Base-by-base conservation (phyloP, 2,797 vertebrate genomes). In the Distichodus sexfasciatus region DNA sequence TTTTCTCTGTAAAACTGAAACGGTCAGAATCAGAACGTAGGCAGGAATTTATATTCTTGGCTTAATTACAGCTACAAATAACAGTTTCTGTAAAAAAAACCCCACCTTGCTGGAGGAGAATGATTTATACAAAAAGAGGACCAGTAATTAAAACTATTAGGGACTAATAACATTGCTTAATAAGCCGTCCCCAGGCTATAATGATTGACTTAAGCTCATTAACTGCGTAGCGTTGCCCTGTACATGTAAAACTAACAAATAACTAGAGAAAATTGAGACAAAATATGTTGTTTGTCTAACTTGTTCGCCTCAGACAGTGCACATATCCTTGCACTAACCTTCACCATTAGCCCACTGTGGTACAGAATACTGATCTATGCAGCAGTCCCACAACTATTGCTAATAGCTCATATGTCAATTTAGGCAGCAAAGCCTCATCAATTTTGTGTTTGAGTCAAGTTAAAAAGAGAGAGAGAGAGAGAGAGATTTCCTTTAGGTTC, bases 51-150 rank as follows among this genome's bases (percentile, higher is more conserved):
- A 95, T 93, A 93, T 94, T 94, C 93, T 93, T 91, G 85, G 91
- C 94, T 97, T 96, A 96, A 98, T 96, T 95, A 95, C 74, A 81
- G 89, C 86, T 93, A 88, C 84, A 89, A 95, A 96, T 93, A 93
- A 94, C 90, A 87, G 90, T 93, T 90, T 92, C 91, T 90, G 91
- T 90, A 92, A 89, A 93, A 92, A 21, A 71, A 76, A 40, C 90
- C n/a, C n/a, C n/a, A n/a, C n/a, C 87, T 91, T 91, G 88, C 87
- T 87, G 87, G 88, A 87, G 88, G 88, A 72, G 60, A 77, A 79
- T 84, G 87, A 90, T 87, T 90, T 87, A 89, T 89, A 87, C 55
- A 85, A 88, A 89, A 88, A 86, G 83, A 87, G 84, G 86, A 85
- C 73, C 75, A 85, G 84, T 89, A 89, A 90, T 88, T 90, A 92